Base-by-base conservation (phyloP, 2,113 vertebrate species). In the Clinocottus analis region DNA sequence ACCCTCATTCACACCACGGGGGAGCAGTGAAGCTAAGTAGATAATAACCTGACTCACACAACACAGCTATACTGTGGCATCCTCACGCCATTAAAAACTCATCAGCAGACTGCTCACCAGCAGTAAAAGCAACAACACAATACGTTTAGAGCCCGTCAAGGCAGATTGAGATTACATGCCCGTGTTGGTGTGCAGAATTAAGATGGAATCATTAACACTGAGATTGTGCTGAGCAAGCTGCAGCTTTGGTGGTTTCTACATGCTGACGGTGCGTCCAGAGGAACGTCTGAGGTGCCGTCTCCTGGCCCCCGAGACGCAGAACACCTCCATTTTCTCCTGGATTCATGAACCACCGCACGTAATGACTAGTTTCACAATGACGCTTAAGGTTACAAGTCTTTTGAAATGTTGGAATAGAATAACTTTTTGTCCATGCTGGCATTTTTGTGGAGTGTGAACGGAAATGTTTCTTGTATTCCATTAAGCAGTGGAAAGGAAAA, bases 231-330 rank as follows among this genome's bases (percentile, higher is more conserved):
- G 90, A 92, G 77, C 7, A 56, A 86, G 84, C 79, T 45, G 43
- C 61, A 71, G 60, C 61, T 51, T 67, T 4, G 79, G 51, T 79
- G 82, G 85, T 88, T 90, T 82, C 67, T 90, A 73, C 68, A 29
- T 75, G 84, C 90, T 91, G 91, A 92, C 90, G 35, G 62, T 41
- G 84, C 83, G 31, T 85, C 64, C 72, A 77, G 61, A 47, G 41
- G 67, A 73, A 23, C 23, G 66, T 59, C 70, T 66, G 76, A 87
- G 66, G 76, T 33, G 43, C 33, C 1, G 53, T 71, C 88, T 79
- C 65, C 65, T 43, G 43, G 51, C 67, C 55, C 55, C 55, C 47
- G 31, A 82, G 5, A 41, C 10, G 23, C 62, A 74, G n/a, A 83
- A 79, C 39, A 61, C 51, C 75, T 53, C 72, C 21, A 47, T 29